phyloP scores from a whole-genome alignment of 2,797 vertebrate species.

The Moxostoma hubbsi region DNA sequence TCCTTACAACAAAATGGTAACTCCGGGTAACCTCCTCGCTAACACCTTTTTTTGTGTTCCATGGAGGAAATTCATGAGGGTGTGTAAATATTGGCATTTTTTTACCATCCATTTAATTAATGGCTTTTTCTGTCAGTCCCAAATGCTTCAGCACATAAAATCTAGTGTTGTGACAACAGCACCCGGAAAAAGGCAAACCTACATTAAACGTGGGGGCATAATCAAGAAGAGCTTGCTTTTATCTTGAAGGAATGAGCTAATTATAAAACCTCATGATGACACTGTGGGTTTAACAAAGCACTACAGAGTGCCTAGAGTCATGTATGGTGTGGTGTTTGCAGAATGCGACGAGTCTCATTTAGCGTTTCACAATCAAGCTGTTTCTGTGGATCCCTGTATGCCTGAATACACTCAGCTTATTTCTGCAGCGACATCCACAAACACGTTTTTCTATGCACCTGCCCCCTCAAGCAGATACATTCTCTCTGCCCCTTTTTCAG shows the following conservation, averaged over 20 bases:
- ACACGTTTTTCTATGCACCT: constrained; percentile 39
- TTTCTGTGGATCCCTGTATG: constrained; percentile 41
- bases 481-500: constrained; percentile 33
- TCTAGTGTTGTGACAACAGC: constrained; percentile 34
- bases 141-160: constrained; percentile 37
- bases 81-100: too few relatives aligned
- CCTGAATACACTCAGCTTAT: constrained; percentile 20
- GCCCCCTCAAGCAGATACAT: constrained; percentile 30
- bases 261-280: constrained; percentile 61
- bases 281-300: constrained; percentile 57
- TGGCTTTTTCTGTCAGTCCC: constrained; percentile 50
- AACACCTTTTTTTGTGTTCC: too few relatives aligned
- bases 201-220: constrained; percentile 42
- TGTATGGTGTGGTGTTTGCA: constrained; percentile 53
- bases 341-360: constrained; percentile 28
- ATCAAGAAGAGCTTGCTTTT: constrained; percentile 43
- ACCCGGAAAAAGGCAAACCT: constrained; percentile 33
- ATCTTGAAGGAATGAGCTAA: constrained; percentile 56
- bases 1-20: too few relatives aligned
- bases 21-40: too few relatives aligned
- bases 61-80: too few relatives aligned
- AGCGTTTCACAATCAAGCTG: constrained; percentile 54
- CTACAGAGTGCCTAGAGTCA: constrained; percentile 46
- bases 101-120: constrained; percentile 24
- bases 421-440: constrained; percentile 44